Conservation (phyloP, 2,113 vertebrate species). For the Neogobius melanostomus region DNA sequence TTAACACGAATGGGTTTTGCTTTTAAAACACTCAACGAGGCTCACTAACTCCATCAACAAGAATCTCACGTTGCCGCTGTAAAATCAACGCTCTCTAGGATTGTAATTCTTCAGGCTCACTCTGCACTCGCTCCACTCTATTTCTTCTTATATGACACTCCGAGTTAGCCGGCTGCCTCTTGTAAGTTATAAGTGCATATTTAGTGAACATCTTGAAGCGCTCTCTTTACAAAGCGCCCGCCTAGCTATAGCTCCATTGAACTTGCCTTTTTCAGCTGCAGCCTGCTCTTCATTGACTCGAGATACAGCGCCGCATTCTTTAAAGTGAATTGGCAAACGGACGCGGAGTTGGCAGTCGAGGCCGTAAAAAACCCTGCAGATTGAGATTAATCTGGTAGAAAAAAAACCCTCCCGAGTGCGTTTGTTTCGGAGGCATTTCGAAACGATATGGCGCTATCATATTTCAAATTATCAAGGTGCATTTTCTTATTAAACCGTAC, state of each 20-base stretch:
- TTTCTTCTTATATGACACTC: too few relatives aligned
- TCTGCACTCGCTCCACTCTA: too few relatives aligned
- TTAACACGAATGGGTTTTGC: too few relatives aligned
- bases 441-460: constrained; percentile 71
- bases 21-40: too few relatives aligned
- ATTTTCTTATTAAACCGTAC: constrained; percentile 42
- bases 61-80: too few relatives aligned
- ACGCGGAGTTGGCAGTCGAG: constrained; percentile 55
- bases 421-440: constrained; percentile 68
- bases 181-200: too few relatives aligned
- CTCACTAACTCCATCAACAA: too few relatives aligned
- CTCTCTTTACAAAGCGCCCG: background rate
- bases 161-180: too few relatives aligned
- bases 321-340: constrained; percentile 63
- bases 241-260: background rate
- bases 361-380: constrained; percentile 54
- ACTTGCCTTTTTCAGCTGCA: constrained; percentile 9
- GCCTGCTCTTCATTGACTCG: constrained; percentile 48
- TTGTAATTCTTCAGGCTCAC: too few relatives aligned
- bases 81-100: too few relatives aligned
- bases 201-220: too few relatives aligned
- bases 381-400: constrained; percentile 65
- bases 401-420: constrained; percentile 42
- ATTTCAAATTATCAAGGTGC: constrained; percentile 63
- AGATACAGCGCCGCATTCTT: constrained; percentile 60